Evolutionary conservation across 1,140 invertebrate species (phyloP).

Genomic region (Amyelois transitella): DNA sequence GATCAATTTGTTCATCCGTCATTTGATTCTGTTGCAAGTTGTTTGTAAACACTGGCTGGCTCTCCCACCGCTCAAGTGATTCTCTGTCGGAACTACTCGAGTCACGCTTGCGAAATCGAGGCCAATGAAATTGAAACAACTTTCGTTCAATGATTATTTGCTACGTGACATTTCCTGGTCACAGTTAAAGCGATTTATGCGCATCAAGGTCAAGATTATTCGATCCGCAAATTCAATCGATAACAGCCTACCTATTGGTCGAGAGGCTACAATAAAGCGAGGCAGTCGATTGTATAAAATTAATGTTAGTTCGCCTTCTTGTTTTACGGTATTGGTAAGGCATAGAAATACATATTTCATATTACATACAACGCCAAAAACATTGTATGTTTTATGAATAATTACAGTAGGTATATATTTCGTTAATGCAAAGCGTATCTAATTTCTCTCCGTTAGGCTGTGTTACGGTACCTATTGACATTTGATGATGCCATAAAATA

Average conservation of each 20-base stretch:
- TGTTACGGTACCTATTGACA: too few relatives aligned
- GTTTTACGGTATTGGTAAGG: too few relatives aligned
- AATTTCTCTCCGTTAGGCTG: too few relatives aligned
- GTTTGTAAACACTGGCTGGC: conserved; percentile 28
- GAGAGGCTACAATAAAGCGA: not conserved
- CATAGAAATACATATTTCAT: too few relatives aligned
- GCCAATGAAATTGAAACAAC: conserved; percentile 40
- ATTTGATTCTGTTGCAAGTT: conserved; percentile 7
- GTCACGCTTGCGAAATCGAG: conserved; percentile 26
- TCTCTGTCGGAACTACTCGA: not conserved
- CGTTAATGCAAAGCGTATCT: too few relatives aligned
- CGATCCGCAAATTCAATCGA: conserved; percentile 2
- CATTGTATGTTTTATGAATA: too few relatives aligned
- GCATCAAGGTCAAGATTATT: conserved; percentile 14
- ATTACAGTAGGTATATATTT: too few relatives aligned
- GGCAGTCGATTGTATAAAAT: not conserved
- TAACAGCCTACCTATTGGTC: not conserved
- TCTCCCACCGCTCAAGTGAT: not conserved
- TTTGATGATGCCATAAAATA: too few relatives aligned
- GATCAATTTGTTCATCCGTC: not conserved
- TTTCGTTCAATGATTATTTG: conserved; percentile 25
- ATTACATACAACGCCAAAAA: too few relatives aligned
- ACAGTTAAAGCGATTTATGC: not conserved
- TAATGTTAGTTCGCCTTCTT: too few relatives aligned
- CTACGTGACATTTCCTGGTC: conserved; percentile 12